These are phyloP conservation scores for Aselliscus stoliczkanus DNA, from an alignment of 2,797 vertebrate species.

Conservation along the genomic window DNA sequence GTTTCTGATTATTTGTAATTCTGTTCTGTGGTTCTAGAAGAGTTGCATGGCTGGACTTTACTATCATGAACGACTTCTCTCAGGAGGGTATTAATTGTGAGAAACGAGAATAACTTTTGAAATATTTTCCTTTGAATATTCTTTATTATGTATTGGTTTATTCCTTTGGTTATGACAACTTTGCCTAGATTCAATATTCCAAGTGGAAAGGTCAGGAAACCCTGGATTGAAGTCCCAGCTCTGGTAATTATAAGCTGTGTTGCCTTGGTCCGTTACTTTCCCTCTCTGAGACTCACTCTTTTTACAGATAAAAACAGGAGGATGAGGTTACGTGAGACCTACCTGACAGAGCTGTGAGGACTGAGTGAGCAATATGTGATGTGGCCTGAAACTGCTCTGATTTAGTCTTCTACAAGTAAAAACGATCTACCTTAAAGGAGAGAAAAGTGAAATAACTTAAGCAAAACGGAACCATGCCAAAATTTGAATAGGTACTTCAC, in stretches of 20 bases:
- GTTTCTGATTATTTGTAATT: background rate
- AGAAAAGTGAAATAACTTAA: background rate
- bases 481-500: background rate
- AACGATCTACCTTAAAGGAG: background rate
- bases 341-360: background rate
- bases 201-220: background rate
- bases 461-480: background rate
- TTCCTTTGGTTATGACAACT: background rate
- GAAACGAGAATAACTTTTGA: background rate
- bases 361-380: background rate
- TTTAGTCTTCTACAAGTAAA: background rate
- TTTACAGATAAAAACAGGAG: background rate
- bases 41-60: background rate
- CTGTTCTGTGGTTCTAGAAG: background rate
- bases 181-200: background rate
- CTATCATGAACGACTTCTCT: background rate
- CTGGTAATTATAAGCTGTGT: background rate
- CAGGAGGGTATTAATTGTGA: background rate
- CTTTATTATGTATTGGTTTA: background rate
- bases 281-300: background rate
- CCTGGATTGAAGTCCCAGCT: background rate
- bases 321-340: background rate
- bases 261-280: background rate
- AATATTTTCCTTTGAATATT: constrained; percentile 9
- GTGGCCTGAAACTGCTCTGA: background rate